Base-by-base conservation (phyloP, 30 jellyfish, hydroid and myxozoan genomes). In the Aurelia aurita region DNA sequence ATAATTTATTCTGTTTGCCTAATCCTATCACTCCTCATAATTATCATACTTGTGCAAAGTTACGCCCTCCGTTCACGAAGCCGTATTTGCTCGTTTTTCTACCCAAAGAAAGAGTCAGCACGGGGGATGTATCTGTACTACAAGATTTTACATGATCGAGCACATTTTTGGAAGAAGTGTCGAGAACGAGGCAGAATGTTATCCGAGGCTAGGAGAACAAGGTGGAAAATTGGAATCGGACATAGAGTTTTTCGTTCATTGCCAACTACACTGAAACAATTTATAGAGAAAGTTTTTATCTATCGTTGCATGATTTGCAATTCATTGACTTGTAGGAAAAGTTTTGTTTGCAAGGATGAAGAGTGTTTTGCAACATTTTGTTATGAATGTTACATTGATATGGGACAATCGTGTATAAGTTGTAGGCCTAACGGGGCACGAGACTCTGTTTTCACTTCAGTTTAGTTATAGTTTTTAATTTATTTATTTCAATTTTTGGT, bases 261-360 rank as follows among this genome's bases (percentile, higher is more conserved):
- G 72, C 98, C 98, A 45, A 35, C 22, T 12, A 53, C 27, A 7
- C 66, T 78, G 60, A 93, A 80, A 63, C 31, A 20, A 18, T 51
- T 57, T 15, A 35, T 95, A 19, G 78, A 69, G 45, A 87, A 84
- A 73, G 60, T 76, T 19, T 35, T 80, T 35, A 70, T 93, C 45
- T 89, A 92, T 26, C 90, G 96, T 18, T 93, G 98, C 94, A 93
- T 93, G 98, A 77, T 93, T 3, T 93, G 98, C 82, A 47, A 82
- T 65, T 72, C 97, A 11, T 71, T 82, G 65, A 66, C 95, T 3
- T 82, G 66, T 73, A 74, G 91, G 39, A 81, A 77, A 61, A 44
- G 92, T 9, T 79, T 93, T 47, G 95, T 87, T 1, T 93, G 98
- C 76, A 62, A 44, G 2, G 91, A 87, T 18, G 69, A 32, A 19